Percentiles rank a stretch among this genome's conserved stretches.
Evolutionary conservation across 2,797 vertebrate genomes (phyloP).

Genomic region (Lophius americanus): DNA sequence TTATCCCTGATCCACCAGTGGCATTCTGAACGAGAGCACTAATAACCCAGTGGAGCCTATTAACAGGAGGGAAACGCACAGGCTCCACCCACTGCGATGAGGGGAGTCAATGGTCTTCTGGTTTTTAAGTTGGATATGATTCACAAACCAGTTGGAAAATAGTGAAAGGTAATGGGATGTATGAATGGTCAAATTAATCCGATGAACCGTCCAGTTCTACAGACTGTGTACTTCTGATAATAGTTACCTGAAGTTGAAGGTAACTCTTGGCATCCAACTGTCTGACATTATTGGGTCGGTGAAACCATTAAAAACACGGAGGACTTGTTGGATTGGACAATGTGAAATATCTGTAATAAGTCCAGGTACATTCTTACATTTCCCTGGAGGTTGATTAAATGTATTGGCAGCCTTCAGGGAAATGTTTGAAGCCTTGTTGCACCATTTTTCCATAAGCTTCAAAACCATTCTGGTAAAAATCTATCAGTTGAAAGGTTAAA

Average conservation of each 20-base stretch:
- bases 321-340: too few relatives aligned
- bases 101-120: not conserved
- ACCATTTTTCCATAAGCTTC: not conserved
- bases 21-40: conserved; percentile 36
- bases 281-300: not conserved
- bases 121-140: conserved; percentile 6
- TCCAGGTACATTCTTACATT: not conserved
- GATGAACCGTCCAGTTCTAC: too few relatives aligned
- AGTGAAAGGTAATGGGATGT: conserved; percentile 3
- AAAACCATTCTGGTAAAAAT: not conserved
- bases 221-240: not conserved
- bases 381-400: not conserved
- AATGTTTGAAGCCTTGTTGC: not conserved
- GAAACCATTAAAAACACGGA: not conserved
- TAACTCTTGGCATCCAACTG: not conserved
- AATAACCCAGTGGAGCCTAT: conserved; percentile 28
- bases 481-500: too few relatives aligned
- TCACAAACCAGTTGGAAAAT: not conserved
- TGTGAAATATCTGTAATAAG: too few relatives aligned
- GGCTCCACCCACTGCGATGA: conserved; percentile 25
- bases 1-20: conserved; percentile 61
- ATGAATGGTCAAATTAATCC: not conserved
- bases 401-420: not conserved
- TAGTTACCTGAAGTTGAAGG: not conserved
- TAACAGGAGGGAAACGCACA: conserved; percentile 16